Percentiles rank a stretch among this genome's conserved stretches.
These are phyloP conservation scores for Clarias laeviceps DNA, from an alignment of 2,797 vertebrate species.

Conservation along the genomic window DNA sequence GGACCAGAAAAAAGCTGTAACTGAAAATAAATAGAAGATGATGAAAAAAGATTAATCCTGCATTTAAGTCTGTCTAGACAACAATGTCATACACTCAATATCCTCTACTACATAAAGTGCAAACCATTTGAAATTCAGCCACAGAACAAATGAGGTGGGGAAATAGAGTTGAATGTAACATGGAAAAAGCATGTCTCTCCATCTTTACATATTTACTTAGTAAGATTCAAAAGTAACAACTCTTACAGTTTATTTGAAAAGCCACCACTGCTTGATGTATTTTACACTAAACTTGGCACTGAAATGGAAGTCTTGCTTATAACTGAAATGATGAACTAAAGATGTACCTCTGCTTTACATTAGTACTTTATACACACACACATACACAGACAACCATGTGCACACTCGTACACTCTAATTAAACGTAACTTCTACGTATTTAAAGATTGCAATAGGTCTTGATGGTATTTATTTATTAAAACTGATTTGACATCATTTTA, in stretches of 20 bases:
- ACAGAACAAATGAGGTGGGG: not conserved
- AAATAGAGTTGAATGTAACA: not conserved
- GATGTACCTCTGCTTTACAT: not conserved
- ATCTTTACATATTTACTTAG: not conserved
- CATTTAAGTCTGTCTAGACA: not conserved
- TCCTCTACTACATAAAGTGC: not conserved
- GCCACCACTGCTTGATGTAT: not conserved
- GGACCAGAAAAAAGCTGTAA: not conserved
- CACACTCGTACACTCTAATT: not conserved
- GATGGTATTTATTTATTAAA: not conserved
- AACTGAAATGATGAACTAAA: not conserved
- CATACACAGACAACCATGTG: not conserved
- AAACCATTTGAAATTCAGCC: not conserved
- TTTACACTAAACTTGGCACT: not conserved
- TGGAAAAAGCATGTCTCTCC: not conserved
- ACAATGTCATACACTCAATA: not conserved
- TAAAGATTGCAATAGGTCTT: not conserved
- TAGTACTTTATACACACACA: not conserved
- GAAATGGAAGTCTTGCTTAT: not conserved
- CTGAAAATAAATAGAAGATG: not conserved
- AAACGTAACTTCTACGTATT: not conserved
- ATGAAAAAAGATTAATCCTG: not conserved
- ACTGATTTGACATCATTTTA: not conserved
- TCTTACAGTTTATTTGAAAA: not conserved
- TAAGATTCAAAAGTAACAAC: not conserved